Evolutionary conservation across 2,113 vertebrate species (phyloP).

Genomic region (Syngnathus scovelli): DNA sequence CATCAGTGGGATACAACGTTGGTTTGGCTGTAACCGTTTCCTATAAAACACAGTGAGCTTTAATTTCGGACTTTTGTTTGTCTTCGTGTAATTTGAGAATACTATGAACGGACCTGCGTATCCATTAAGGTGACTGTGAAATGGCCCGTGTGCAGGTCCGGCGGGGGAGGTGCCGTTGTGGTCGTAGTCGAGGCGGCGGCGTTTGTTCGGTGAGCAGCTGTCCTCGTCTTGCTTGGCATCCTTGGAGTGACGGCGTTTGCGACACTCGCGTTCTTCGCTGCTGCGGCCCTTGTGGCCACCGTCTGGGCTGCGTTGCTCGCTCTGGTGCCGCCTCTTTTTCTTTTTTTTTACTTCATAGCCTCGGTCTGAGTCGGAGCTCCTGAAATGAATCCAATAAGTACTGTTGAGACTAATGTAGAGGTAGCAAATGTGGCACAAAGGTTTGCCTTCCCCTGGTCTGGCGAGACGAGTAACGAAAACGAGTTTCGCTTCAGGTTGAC

Average conservation of each 20-base stretch:
- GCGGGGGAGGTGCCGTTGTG: slow-evolving; percentile 2
- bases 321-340: slow-evolving; percentile 78
- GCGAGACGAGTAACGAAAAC: not conserved
- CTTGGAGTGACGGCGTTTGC: slow-evolving; percentile 42
- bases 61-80: not conserved
- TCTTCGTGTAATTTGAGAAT: not conserved
- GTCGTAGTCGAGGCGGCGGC: slow-evolving; percentile 3
- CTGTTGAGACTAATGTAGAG: too few species aligned
- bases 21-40: slow-evolving; percentile 47
- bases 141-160: slow-evolving; percentile 10
- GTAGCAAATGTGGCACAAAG: too few species aligned
- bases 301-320: slow-evolving; percentile 46
- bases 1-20: slow-evolving; percentile 43
- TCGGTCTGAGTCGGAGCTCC: slow-evolving; percentile 66
- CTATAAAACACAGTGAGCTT: slow-evolving; percentile 17
- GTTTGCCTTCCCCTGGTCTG: too few species aligned
- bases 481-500: not conserved
- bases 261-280: slow-evolving; percentile 51
- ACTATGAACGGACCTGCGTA: slow-evolving; percentile 44
- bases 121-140: slow-evolving; percentile 48
- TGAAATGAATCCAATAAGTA: not conserved
- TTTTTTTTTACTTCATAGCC: slow-evolving; percentile 74
- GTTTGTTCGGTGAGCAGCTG: slow-evolving; percentile 21
- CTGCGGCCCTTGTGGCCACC: slow-evolving; percentile 30
- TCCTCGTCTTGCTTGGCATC: slow-evolving; percentile 11